phyloP scores from a whole-genome alignment of 2,888 invertebrate species.

The Mesodorylaimus sp. region DNA sequence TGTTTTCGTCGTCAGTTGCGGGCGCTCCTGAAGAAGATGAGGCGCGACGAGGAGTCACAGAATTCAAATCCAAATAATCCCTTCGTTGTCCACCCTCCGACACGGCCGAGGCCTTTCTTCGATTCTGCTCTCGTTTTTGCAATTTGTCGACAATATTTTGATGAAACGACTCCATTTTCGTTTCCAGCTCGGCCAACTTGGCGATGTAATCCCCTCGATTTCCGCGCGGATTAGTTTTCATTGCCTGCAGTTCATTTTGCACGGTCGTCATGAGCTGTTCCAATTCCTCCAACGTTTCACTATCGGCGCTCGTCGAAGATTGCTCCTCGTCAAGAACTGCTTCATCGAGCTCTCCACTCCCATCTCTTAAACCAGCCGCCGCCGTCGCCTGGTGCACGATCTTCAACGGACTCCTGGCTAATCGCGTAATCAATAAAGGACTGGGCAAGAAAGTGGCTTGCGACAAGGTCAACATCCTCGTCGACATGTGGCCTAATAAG shows the following conservation, averaged over 20 bases:
- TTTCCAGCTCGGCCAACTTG: conserved; percentile 14
- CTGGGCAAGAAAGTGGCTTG: conserved; percentile 13
- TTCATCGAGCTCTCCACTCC: not conserved
- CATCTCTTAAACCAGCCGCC: not conserved
- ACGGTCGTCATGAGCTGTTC: conserved; percentile 14
- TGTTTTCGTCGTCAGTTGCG: not conserved
- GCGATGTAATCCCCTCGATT: conserved; percentile 11
- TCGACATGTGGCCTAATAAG: conserved; percentile 13
- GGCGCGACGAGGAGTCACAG: no score
- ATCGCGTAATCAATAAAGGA: not conserved
- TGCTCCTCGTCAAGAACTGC: not conserved
- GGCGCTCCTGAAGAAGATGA: not conserved
- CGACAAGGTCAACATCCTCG: conserved; percentile 13
- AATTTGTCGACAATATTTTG: conserved; percentile 8
- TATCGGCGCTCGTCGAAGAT: not conserved
- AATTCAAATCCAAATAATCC: no score
- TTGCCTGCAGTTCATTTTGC: conserved; percentile 14
- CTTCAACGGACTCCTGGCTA: not conserved
- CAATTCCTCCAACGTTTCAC: conserved; percentile 14
- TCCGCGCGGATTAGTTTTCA: conserved; percentile 14
- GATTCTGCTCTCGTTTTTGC: no score
- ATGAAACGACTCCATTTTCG: conserved; percentile 15
- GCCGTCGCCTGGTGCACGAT: not conserved
- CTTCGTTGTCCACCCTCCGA: no score
- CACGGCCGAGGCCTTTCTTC: no score